Base-by-base conservation (phyloP, 2,888 invertebrate species). In the Euproctis similis region DNA sequence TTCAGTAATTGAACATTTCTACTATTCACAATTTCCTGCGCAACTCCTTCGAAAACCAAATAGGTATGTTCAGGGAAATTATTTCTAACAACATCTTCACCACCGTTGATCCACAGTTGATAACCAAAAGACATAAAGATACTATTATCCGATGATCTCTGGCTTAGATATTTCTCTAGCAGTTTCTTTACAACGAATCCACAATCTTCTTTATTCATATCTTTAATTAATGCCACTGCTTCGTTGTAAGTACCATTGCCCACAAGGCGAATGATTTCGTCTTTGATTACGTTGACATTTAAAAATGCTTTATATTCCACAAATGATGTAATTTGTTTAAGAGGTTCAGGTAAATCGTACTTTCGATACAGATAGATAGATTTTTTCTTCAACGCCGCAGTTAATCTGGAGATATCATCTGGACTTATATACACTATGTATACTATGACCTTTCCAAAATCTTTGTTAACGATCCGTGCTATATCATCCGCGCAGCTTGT, bases 401-500 rank as follows among this genome's bases (percentile, higher is more conserved):
- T 44, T 7, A 68, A 46, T 26, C 54, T 57, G 30, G 30, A 40
- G 0, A 64, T 42, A 5, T 56, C 50, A n/a, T n/a, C n/a, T n/a
- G n/a, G n/a, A 7, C 36, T 22, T 1, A 54, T 44, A 14, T 31
- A 35, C 2, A 20, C 39, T 7, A 42, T 29, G 24, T 59, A 62
- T 6, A 62, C 66, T 8, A 45, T 66, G 0, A 59, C 39, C 1
- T 67, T 31, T 1, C 68, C 67, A 0, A 28, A 8, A 2, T 50
- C 42, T 2, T 31, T 25, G 24, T 58, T 57, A 0, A 68, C 36
- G 21, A 68, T 68, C 8, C 68, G 46, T n/a, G 49, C 56, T 1
- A 67, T 59, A 14, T 68, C 68, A 33, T 34, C 22, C 2, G 67
- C 59, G 14, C 68, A 65, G 13, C 56, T 64, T 21, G 27, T 40